phyloP scores from a whole-genome alignment of 37 sponge, comb jelly and placozoan genomes.

The Oopsacas minuta region DNA sequence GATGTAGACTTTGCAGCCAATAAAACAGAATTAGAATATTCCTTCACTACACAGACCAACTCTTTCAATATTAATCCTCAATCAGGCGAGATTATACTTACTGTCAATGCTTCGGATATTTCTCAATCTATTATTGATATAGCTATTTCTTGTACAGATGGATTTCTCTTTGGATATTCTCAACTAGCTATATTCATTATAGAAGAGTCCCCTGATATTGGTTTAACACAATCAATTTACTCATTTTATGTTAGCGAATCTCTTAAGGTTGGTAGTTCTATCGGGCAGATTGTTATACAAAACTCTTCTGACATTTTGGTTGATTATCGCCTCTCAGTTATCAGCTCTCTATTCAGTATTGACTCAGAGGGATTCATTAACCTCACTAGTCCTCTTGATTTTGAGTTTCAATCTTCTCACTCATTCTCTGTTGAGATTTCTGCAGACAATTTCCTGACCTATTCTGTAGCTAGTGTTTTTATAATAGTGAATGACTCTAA shows the following conservation, averaged over 20 bases:
- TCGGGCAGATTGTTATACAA: not conserved
- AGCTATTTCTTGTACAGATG: not conserved
- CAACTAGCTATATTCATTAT: not conserved
- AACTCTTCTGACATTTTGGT: not conserved
- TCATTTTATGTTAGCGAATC: not conserved
- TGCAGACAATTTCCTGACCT: not conserved
- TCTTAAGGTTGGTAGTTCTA: not conserved
- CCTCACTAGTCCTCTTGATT: not conserved
- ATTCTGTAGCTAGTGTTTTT: not conserved
- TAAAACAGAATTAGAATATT: not conserved
- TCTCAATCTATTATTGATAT: not conserved
- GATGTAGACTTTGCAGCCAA: not conserved
- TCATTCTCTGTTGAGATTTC: conserved; percentile 5
- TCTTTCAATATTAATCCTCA: not conserved
- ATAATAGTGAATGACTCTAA: not conserved
- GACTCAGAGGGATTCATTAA: not conserved
- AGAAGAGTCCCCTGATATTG: not conserved
- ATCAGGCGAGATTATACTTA: not conserved
- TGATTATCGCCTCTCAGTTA: not conserved
- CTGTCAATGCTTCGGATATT: not conserved
- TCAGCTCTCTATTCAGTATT: not conserved
- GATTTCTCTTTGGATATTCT: not conserved
- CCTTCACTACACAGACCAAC: not conserved
- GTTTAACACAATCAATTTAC: not conserved
- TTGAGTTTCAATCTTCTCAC: not conserved